Base-by-base conservation (phyloP, 1,140 invertebrate genomes). In the Drosophila lowei region DNA sequence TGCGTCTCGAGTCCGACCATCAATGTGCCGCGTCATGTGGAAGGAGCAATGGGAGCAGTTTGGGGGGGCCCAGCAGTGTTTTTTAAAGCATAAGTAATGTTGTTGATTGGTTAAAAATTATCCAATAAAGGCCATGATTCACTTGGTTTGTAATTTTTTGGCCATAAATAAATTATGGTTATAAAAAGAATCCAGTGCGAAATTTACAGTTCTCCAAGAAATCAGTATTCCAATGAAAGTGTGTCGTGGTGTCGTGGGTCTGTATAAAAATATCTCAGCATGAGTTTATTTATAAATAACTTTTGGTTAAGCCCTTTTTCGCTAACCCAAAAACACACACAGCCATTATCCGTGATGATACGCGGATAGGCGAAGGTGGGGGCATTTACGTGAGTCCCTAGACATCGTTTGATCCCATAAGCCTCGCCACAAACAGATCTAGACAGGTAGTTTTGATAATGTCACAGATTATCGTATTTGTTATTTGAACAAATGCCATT, bases 381-480 rank as follows among this genome's bases (percentile, higher is more conserved):
- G 11, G 0, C 11, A 5, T 38, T 3, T 38, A 38, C 34, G 34
- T 38, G 11, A 13, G 34, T 38, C 34, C 34, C 34, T 38, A 59
- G 62, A 43, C 58, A 43, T 62, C 62, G 11, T 65, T 63, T 68
- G 65, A 56, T 67, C 50, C 48, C 65, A 64, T 67, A 56, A 55
- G 46, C 11, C 50, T 4, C n/a, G 2, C 34, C 4, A 52, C 11
- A 68, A 50, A 62, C 55, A 67, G 53, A 21, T 64, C 38, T 64
- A 28, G 16, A n/a, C 56, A n/a, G 73, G 46, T 62, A 44, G 65
- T 47, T 67, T 42, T 57, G 75, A 90, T 70, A 66, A 56, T 57
- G 63, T 42, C 48, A 57, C 52, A 76, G 76, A 79, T 90, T 74
- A 81, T 43, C 47, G 11, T 79, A 85, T 84, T 89, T 88, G 74